Base-by-base conservation (phyloP, 2,113 vertebrate genomes). In the Nibea coibor region DNA sequence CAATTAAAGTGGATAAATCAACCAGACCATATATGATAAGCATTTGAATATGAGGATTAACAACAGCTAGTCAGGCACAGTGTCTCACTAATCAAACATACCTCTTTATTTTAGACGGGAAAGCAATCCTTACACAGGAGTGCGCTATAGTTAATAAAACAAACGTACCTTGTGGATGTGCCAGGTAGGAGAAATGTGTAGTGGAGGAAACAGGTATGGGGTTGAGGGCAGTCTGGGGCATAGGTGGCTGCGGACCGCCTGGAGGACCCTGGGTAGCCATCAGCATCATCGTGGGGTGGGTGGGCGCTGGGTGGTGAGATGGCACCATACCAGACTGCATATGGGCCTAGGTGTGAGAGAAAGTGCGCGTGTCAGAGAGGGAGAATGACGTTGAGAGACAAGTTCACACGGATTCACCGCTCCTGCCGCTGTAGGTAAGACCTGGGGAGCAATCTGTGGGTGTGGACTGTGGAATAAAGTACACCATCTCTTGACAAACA, bases 261-360 rank as follows among this genome's bases (percentile, higher is more conserved):
- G 97, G 96, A 86, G 96, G 97, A 62, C 91, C 92, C 94, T 98
- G 97, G 88, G 98, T 97, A 78, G 97, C 96, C 97, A 99, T 99
- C 94, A 99, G 95, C 98, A 99, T 99, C 97, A 99, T 97, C 43
- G 96, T 95, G 75, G 97, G 96, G 94, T 99, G 98, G 91, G 96
- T 95, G 81, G 96, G 93, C 68, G 95, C 91, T 4, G 93, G 93
- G 82, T 96, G 98, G 95, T 99, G 98, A 87, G 96, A 97, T 83
- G 94, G 96, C 94, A 98, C 96, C 93, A 99, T 97, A 88, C 98
- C 97, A 90, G 98, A 98, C 96, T 99, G 98, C 96, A 99, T 97
- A 93, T 99, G 98, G 91, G 98, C 97, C 98, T 99, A 89, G 10
- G 48, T 28, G 54, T 6, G 12, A 84, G 1, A 57, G 26, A 75